These are phyloP conservation scores for Marmota monax DNA, from an alignment of 2,113 vertebrate species.

Conservation along the genomic window DNA sequence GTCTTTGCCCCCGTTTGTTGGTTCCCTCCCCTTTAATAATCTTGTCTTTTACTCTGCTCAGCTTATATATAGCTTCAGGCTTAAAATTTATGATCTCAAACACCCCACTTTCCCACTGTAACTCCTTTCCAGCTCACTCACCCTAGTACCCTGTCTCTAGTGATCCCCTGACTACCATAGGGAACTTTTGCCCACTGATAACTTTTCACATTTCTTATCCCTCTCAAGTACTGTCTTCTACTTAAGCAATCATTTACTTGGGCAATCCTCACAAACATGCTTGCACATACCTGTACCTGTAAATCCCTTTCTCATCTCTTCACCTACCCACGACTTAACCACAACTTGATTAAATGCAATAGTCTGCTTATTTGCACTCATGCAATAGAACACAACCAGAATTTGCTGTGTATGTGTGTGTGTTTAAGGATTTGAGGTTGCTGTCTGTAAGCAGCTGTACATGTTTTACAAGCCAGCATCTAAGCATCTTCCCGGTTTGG, in stretches of 20 bases:
- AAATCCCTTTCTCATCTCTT: too few species aligned
- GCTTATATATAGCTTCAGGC: not conserved
- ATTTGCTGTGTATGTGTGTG: too few species aligned
- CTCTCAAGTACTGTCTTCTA: not conserved
- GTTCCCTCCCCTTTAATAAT: not conserved
- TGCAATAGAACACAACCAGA: not conserved
- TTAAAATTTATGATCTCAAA: conserved; percentile 11
- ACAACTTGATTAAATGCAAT: not conserved
- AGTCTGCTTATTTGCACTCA: not conserved
- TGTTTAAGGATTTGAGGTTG: not conserved
- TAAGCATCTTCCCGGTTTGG: not conserved
- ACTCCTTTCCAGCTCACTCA: not conserved
- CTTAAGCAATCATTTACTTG: not conserved
- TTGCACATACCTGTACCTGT: not conserved
- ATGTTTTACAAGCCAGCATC: not conserved
- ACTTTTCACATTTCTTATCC: not conserved
- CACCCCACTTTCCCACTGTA: not conserved
- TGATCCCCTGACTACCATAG: not conserved
- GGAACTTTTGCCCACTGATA: not conserved
- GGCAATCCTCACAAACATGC: not conserved
- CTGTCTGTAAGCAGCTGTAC: not conserved
- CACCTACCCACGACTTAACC: not conserved
- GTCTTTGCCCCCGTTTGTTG: not conserved
- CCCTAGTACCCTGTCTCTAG: not conserved
- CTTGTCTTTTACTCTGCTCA: not conserved